Evolutionary conservation across 2,888 invertebrate genomes (phyloP).

Genomic region (Bombylius major): DNA sequence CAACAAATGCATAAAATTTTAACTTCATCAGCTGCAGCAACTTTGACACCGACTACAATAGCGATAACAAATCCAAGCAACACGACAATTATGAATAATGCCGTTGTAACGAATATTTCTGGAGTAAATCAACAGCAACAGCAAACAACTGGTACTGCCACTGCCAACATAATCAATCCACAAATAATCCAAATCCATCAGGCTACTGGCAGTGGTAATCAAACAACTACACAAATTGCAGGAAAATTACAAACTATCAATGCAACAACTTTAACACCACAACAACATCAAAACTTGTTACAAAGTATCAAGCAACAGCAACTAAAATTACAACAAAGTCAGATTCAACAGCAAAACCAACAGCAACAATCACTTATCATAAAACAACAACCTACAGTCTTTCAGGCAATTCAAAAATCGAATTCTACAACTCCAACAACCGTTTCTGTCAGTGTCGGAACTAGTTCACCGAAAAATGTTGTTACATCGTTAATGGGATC

Average conservation of each 20-base stretch:
- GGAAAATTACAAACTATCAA: conserved; percentile 20
- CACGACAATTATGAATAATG: conserved; percentile 10
- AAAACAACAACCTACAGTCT: conserved; percentile 12
- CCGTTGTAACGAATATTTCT: conserved; percentile 9
- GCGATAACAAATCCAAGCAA: background rate
- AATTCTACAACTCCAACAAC: background rate
- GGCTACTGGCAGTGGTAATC: conserved; percentile 7
- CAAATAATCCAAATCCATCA: conserved; percentile 22
- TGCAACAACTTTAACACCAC: conserved; percentile 28
- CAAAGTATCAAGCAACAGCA: conserved; percentile 30
- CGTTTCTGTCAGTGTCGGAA: conserved; percentile 4
- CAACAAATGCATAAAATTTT: conserved; percentile 22
- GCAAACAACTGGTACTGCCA: conserved; percentile 4
- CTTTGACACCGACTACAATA: background rate
- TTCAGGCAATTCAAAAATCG: conserved; percentile 9
- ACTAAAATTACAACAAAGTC: conserved; percentile 8
- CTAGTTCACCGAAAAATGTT: conserved; percentile 5
- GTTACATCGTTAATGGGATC: conserved; percentile 7
- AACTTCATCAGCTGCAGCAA: conserved; percentile 12
- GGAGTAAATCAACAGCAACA: conserved; percentile 11
- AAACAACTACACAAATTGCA: background rate
- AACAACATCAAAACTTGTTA: conserved; percentile 30
- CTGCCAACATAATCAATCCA: conserved; percentile 12
- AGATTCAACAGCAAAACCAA: conserved; percentile 5
- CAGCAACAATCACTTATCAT: conserved; percentile 15